Base-by-base conservation (phyloP, 2,113 vertebrate genomes). In the Clarias batrachus region DNA sequence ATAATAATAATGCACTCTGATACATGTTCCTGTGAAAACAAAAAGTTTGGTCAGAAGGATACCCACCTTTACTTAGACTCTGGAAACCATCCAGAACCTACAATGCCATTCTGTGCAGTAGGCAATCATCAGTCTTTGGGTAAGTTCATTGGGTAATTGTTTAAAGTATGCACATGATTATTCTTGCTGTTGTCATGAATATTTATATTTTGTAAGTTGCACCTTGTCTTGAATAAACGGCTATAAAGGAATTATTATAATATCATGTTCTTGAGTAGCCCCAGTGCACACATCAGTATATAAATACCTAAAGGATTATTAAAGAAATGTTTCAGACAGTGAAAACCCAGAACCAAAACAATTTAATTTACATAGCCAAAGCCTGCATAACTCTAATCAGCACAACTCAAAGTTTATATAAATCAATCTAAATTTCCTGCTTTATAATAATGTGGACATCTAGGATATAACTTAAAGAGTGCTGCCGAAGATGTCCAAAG, bases 181-280 rank as follows among this genome's bases (percentile, higher is more conserved):
- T 81, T 59, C 81, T 76, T 84, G 56, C 27, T 62, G 62, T 84
- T 71, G 63, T 76, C 12, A 60, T 83, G 78, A 71, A 63, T 85
- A 81, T 86, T 79, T 88, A 73, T 88, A 90, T 88, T 90, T 90
- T 90, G 85, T 88, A 88, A 80, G 63, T 88, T 82, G 88, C 33
- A 12, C 27, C 52, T 87, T 71, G 86, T 87, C 83, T 76, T 76
- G 74, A 89, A 89, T 89, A 87, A 89, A 87, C 6, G 56, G 37
- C n/a, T 81, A 78, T 62, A 71, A 73, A 68, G 33, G 17, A 73
- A 59, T 54, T 83, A 7, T 56, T 37, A 14, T 83, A 12, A n/a
- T 86, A 66, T 66, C 2, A n/a, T 63, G 65, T 52, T 82, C 33
- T 68, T 52, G 33, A 41, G 59, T 33, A 6, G 8, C 33, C 19